phyloP scores from a whole-genome alignment of 2,888 invertebrate genomes.

The Xylota sylvarum region DNA sequence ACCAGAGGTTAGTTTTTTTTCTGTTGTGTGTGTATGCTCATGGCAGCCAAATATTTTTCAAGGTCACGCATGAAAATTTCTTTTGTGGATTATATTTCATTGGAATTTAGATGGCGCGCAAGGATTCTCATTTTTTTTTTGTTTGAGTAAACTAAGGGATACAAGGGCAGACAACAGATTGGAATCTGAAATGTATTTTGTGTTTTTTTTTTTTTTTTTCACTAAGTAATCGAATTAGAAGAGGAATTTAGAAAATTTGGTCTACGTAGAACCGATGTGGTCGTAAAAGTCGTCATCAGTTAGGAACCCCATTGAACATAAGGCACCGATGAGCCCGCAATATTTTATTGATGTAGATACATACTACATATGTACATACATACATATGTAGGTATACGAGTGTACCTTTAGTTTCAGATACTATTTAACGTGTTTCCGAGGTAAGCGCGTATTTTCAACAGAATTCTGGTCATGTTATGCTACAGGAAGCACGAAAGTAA shows the following conservation, averaged over 20 bases:
- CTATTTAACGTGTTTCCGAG: too few species aligned
- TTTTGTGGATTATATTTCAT: conserved; percentile 40
- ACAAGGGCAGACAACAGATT: conserved; percentile 8
- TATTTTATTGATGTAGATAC: too few species aligned
- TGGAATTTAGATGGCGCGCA: conserved; percentile 36
- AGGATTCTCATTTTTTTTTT: not conserved
- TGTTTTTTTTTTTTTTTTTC: not conserved
- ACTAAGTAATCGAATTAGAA: not conserved
- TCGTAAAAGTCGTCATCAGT: not conserved
- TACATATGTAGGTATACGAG: too few species aligned
- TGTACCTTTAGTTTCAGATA: too few species aligned
- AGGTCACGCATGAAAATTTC: conserved; percentile 54
- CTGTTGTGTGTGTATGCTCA: conserved; percentile 16
- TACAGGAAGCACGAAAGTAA: too few species aligned
- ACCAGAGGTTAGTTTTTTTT: conserved; percentile 15
- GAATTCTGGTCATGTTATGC: too few species aligned
- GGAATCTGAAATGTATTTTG: not conserved
- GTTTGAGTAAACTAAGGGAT: not conserved
- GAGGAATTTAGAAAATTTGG: not conserved
- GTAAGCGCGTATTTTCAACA: too few species aligned
- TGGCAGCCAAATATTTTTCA: conserved; percentile 42
- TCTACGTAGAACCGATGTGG: not conserved
- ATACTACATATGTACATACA: too few species aligned
- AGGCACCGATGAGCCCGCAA: too few species aligned
- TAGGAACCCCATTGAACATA: not conserved